Percentiles rank a stretch among this genome's conserved stretches.
Conservation (phyloP, 1,140 invertebrate genomes). For the Lasioglossum albipes region DNA sequence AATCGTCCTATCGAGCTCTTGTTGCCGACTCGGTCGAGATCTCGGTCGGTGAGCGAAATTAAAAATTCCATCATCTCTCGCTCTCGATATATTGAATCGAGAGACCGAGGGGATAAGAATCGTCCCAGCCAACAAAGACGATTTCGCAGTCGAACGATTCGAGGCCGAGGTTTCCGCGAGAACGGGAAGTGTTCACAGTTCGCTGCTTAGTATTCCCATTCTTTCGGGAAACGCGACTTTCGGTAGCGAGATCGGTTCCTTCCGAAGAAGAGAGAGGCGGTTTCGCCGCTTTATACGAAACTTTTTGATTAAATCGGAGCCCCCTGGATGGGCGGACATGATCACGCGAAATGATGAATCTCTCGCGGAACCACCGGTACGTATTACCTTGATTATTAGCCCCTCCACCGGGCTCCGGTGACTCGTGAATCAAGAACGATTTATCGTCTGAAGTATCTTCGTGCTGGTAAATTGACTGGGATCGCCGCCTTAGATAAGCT, state of each 20-base stretch:
- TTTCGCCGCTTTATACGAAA: constrained; percentile 10
- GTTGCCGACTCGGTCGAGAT: not conserved
- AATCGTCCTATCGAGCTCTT: not conserved
- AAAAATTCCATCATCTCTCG: not conserved
- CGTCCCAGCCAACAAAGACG: constrained; percentile 23
- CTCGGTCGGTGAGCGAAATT: not conserved
- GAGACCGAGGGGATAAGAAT: not conserved
- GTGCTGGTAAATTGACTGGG: no score
- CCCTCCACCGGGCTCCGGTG: not conserved
- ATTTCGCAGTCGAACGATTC: constrained; percentile 67
- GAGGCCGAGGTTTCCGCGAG: constrained; percentile 54
- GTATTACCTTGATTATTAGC: not conserved
- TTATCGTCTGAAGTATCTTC: no score
- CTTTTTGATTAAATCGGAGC: constrained; percentile 7
- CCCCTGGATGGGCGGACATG: no score
- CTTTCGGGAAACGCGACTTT: not conserved
- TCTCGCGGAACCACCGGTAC: not conserved
- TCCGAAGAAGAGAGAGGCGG: no score
- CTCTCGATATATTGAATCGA: not conserved
- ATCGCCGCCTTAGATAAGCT: no score
- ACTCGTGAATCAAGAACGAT: no score
- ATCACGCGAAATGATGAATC: not conserved
- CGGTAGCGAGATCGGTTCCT: no score
- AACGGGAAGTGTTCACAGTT: constrained; percentile 62
- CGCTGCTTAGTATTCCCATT: constrained; percentile 41